Percentiles rank a stretch among this genome's conserved stretches.
phyloP scores from a whole-genome alignment of 2,888 invertebrate genomes.

The Orthonevra nobilis region DNA sequence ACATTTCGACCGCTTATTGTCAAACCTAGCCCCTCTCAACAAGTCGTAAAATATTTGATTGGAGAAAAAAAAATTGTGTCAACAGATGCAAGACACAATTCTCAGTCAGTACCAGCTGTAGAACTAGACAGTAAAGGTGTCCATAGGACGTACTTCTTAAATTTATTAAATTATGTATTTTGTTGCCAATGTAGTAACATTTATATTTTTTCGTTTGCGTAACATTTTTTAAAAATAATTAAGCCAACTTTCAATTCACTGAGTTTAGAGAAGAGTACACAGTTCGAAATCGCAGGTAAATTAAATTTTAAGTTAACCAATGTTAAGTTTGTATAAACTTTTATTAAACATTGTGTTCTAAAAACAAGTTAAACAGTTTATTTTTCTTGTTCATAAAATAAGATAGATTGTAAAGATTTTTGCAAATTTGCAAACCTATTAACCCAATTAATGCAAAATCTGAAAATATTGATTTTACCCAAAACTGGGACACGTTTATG shows the following conservation, averaged over 20 bases:
- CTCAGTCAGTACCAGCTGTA: slow-evolving; percentile 34
- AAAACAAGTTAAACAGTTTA: no score
- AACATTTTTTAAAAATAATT: no score
- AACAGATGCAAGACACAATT: slow-evolving; percentile 25
- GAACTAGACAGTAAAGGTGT: slow-evolving; percentile 29
- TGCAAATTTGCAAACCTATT: no score
- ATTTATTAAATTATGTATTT: slow-evolving; percentile 50
- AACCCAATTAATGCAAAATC: slow-evolving; percentile 12
- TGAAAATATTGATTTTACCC: slow-evolving; percentile 63
- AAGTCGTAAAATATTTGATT: slow-evolving; percentile 37
- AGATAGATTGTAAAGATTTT: no score
- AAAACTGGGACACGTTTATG: slow-evolving; percentile 28
- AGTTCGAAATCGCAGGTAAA: no score
- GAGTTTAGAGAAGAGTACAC: no score
- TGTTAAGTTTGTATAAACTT: no score
- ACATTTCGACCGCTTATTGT: not conserved
- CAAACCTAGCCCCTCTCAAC: slow-evolving; percentile 15
- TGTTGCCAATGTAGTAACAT: slow-evolving; percentile 20
- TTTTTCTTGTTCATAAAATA: no score
- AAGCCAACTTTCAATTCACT: no score
- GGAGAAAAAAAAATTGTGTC: slow-evolving; percentile 31
- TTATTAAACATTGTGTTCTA: no score
- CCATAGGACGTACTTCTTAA: not conserved
- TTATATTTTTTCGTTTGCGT: slow-evolving; percentile 11
- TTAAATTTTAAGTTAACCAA: no score